A percentile compares a stretch with the other conserved stretches of the same genome.
phyloP scores from a whole-genome alignment of 2,888 invertebrate species.

The Agrotis exclamationis region DNA sequence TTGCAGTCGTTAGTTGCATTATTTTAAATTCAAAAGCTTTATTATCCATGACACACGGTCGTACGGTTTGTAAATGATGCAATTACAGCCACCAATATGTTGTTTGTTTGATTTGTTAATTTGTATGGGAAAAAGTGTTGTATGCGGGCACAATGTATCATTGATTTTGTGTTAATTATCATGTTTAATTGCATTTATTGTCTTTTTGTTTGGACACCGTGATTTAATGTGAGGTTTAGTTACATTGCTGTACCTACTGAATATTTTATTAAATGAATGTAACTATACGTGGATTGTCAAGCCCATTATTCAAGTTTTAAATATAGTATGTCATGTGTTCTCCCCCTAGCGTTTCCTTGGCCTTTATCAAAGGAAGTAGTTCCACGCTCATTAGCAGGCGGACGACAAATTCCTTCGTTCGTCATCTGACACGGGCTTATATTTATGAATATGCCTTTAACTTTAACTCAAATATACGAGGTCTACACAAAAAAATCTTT shows the following conservation, averaged over 20 bases:
- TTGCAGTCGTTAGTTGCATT: slow-evolving; percentile 60
- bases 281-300: slow-evolving; percentile 10
- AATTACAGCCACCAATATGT: slow-evolving; percentile 61
- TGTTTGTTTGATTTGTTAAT: slow-evolving; percentile 65
- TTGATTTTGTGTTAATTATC: slow-evolving; percentile 59
- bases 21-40: slow-evolving; percentile 62
- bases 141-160: slow-evolving; percentile 57
- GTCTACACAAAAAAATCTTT: slow-evolving; percentile 19
- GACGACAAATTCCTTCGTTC: slow-evolving; percentile 30
- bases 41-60: slow-evolving; percentile 53
- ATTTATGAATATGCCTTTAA: slow-evolving; percentile 12
- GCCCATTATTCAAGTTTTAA: slow-evolving; percentile 27
- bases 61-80: slow-evolving; percentile 63
- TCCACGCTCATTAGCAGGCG: slow-evolving; percentile 43
- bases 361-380: slow-evolving; percentile 46
- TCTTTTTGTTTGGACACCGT: slow-evolving; percentile 41
- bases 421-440: slow-evolving; percentile 26
- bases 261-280: slow-evolving; percentile 9
- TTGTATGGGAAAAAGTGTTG: slow-evolving; percentile 55
- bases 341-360: slow-evolving; percentile 34
- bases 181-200: slow-evolving; percentile 56
- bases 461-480: slow-evolving; percentile 2
- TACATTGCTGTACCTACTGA: slow-evolving; percentile 5
- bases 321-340: slow-evolving; percentile 29
- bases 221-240: slow-evolving; percentile 46